Evolutionary conservation across 2,797 vertebrate genomes (phyloP).

Genomic region (Pseudochirops corinnae): DNA sequence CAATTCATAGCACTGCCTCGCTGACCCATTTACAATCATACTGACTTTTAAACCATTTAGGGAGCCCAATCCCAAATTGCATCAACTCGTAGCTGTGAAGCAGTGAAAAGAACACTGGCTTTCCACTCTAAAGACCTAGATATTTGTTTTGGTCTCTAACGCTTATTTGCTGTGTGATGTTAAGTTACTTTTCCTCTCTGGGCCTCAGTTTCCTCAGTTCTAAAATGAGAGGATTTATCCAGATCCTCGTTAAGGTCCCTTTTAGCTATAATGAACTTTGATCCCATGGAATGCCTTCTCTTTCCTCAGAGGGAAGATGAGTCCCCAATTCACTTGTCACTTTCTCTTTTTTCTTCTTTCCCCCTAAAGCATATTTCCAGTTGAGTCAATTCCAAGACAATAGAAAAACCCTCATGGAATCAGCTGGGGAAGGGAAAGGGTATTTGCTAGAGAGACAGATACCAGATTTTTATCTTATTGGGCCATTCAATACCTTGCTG

Average conservation of each 20-base stretch:
- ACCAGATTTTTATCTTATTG: background rate
- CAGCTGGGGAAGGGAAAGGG: background rate
- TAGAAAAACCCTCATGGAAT: background rate
- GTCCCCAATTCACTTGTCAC: background rate
- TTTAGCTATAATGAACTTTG: background rate
- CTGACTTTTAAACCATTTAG: background rate
- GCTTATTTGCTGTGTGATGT: background rate
- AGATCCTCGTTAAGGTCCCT: background rate
- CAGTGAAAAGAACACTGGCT: too few species aligned
- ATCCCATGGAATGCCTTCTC: background rate
- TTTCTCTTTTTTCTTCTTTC: background rate
- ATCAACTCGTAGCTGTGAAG: background rate
- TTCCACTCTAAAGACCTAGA: background rate
- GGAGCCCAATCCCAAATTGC: background rate
- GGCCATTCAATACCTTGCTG: background rate
- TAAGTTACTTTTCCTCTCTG: background rate
- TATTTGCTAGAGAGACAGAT: background rate
- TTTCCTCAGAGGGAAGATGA: background rate
- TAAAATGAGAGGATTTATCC: background rate
- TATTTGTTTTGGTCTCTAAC: background rate
- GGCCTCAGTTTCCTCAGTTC: background rate
- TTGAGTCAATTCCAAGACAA: background rate
- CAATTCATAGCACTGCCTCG: background rate
- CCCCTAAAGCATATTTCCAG: background rate
- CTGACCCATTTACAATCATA: background rate